A percentile compares a stretch with the other conserved stretches of the same genome.
These are phyloP conservation scores for Parus major DNA, from an alignment of 2,113 vertebrate genomes.

Conservation along the genomic window DNA sequence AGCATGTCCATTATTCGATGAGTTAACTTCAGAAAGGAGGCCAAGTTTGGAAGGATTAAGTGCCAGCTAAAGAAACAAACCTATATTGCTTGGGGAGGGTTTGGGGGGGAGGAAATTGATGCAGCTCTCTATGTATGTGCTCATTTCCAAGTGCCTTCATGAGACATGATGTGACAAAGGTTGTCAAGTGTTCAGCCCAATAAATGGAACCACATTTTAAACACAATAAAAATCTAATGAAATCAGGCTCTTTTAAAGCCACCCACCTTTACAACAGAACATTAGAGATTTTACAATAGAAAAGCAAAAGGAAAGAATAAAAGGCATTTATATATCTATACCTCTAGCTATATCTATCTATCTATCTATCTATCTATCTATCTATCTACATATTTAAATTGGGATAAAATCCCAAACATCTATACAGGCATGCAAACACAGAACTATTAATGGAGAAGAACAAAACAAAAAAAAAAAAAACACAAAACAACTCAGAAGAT, in stretches of 20 bases:
- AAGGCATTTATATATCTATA: background rate
- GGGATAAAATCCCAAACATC: background rate
- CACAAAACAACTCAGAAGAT: background rate
- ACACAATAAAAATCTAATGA: slow-evolving; percentile 55
- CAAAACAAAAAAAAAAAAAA: background rate
- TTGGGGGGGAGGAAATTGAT: background rate
- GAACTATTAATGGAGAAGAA: background rate
- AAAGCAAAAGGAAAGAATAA: slow-evolving; percentile 2
- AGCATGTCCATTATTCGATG: slow-evolving; percentile 62
- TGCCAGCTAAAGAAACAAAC: slow-evolving; percentile 59
- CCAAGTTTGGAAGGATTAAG: slow-evolving; percentile 56
- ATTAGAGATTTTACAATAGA: background rate
- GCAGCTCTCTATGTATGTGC: slow-evolving; percentile 40
- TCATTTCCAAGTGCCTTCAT: slow-evolving; percentile 53
- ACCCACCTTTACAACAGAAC: slow-evolving; percentile 33
- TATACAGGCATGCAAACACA: background rate
- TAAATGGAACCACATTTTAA: slow-evolving; percentile 57
- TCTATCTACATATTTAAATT: background rate
- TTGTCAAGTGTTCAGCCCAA: slow-evolving; percentile 58
- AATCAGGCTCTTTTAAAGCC: slow-evolving; percentile 42
- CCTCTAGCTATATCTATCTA: too few relatives aligned
- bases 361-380: background rate
- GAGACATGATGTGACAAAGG: slow-evolving; percentile 30
- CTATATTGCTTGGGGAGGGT: slow-evolving; percentile 33
- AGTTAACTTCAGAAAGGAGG: slow-evolving; percentile 62